Percentiles rank a stretch among this genome's conserved stretches.
Conservation (phyloP, 2,113 vertebrate genomes). For the Salvelinus alpinus region DNA sequence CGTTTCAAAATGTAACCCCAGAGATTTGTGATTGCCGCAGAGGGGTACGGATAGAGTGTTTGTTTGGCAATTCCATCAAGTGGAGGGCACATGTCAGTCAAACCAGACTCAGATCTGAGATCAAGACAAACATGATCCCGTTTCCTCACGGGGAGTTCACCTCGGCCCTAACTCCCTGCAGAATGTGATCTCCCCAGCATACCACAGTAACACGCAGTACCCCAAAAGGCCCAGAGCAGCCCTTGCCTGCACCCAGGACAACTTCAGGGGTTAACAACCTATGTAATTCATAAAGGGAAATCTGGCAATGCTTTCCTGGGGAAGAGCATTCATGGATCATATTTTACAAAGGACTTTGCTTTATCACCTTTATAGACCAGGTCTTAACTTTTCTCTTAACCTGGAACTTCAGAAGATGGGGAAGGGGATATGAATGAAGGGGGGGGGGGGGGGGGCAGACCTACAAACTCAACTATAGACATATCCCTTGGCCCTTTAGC, state of each 20-base stretch:
- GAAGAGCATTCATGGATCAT: constrained; percentile 55
- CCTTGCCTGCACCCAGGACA: constrained; percentile 38
- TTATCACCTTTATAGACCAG: constrained; percentile 38
- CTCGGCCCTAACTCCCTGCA: constrained; percentile 53
- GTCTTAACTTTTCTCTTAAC: constrained; percentile 31
- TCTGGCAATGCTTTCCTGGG: constrained; percentile 62
- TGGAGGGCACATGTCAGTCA: constrained; percentile 68
- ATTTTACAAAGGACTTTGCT: constrained; percentile 21
- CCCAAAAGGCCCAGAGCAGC: constrained; percentile 32
- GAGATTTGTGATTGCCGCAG: constrained; percentile 49
- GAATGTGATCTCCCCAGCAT: constrained; percentile 36
- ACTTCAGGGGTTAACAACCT: constrained; percentile 4
- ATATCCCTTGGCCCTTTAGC: constrained; percentile 56
- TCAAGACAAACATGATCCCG: constrained; percentile 67
- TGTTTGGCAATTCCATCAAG: constrained; percentile 58
- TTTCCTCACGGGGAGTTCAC: constrained; percentile 56
- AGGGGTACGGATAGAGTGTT: constrained; percentile 17
- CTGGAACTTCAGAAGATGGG: neutral
- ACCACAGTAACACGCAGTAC: constrained; percentile 50
- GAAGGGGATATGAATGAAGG: neutral
- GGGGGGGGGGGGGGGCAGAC: constrained; percentile 23
- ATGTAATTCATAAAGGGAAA: constrained; percentile 65
- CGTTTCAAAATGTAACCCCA: neutral
- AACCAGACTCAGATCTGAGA: constrained; percentile 59
- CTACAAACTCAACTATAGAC: constrained; percentile 61